Evolutionary conservation across 2,888 invertebrate species (phyloP).

Genomic region (Ferdinandea cuprea): DNA sequence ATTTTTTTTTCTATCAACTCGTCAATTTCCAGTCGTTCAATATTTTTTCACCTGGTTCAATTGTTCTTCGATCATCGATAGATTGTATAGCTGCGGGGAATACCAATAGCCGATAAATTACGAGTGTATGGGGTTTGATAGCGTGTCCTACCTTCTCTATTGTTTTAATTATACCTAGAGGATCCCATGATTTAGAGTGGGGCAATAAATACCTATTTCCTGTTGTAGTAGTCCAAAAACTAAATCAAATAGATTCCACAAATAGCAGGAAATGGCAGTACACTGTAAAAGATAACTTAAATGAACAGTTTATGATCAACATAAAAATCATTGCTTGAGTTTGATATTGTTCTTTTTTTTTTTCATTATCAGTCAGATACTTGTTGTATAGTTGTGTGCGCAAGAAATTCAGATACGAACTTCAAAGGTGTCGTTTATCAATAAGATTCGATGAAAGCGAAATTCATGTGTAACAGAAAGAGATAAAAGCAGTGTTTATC

Average conservation of each 20-base stretch:
- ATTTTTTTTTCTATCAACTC: slow-evolving; percentile 9
- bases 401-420: slow-evolving; percentile 40
- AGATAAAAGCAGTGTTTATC: slow-evolving; percentile 52
- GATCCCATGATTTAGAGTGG: neutral
- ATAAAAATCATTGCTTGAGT: slow-evolving; percentile 44
- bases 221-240: neutral
- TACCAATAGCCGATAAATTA: slow-evolving; percentile 25
- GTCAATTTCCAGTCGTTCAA: slow-evolving; percentile 50
- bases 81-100: slow-evolving; percentile 17
- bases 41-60: slow-evolving; percentile 69
- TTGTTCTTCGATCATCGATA: slow-evolving; percentile 56
- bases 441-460: slow-evolving; percentile 33
- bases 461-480: slow-evolving; percentile 44
- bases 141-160: neutral
- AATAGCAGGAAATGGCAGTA: slow-evolving; percentile 39
- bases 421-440: slow-evolving; percentile 33
- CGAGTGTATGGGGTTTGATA: neutral
- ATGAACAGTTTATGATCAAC: slow-evolving; percentile 39
- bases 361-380: slow-evolving; percentile 36
- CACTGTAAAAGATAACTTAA: slow-evolving; percentile 44
- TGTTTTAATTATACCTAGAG: too few relatives aligned
- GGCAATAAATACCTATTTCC: neutral
- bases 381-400: slow-evolving; percentile 22
- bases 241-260: neutral
- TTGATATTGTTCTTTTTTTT: slow-evolving; percentile 29